Percentiles rank a stretch among this genome's conserved stretches.
Conservation (phyloP, 1,140 invertebrate genomes). For the Acromyrmex heyeri region DNA sequence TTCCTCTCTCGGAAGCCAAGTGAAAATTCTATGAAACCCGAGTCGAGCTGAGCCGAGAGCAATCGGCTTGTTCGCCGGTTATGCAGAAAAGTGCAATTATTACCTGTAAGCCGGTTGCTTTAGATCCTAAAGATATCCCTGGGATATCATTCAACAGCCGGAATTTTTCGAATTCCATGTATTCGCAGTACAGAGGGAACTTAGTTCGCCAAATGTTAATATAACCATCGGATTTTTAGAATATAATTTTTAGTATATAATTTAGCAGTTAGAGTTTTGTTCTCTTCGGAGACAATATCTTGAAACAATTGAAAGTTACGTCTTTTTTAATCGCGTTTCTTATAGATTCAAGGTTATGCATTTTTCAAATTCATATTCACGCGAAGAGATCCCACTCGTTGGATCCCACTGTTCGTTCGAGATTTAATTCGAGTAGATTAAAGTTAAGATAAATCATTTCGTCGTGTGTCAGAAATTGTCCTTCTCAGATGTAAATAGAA, state of each 20-base stretch:
- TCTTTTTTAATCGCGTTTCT: not conserved
- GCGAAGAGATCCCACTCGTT: slow-evolving; percentile 11
- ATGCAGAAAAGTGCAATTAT: slow-evolving; percentile 46
- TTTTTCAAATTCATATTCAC: not conserved
- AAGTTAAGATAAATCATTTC: slow-evolving; percentile 72
- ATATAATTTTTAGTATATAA: not conserved
- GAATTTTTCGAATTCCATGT: not conserved
- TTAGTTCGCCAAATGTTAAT: not conserved
- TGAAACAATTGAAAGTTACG: not conserved
- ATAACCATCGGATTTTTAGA: not conserved
- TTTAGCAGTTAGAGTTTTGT: not conserved
- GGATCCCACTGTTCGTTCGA: slow-evolving; percentile 15
- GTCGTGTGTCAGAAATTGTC: slow-evolving; percentile 29
- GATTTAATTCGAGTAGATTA: slow-evolving; percentile 62
- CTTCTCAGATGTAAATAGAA: slow-evolving; percentile 70
- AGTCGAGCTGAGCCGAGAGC: slow-evolving; percentile 4
- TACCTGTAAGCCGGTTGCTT: not conserved
- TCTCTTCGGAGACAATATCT: not conserved
- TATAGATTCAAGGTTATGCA: not conserved
- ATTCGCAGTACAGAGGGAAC: not conserved
- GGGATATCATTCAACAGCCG: not conserved
- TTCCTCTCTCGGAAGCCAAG: slow-evolving; percentile 53
- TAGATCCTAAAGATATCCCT: not conserved
- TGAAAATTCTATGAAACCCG: slow-evolving; percentile 56
- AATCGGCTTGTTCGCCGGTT: slow-evolving; percentile 38